phyloP scores from a whole-genome alignment of 2,797 vertebrate species.

The Psittacula derbiana region DNA sequence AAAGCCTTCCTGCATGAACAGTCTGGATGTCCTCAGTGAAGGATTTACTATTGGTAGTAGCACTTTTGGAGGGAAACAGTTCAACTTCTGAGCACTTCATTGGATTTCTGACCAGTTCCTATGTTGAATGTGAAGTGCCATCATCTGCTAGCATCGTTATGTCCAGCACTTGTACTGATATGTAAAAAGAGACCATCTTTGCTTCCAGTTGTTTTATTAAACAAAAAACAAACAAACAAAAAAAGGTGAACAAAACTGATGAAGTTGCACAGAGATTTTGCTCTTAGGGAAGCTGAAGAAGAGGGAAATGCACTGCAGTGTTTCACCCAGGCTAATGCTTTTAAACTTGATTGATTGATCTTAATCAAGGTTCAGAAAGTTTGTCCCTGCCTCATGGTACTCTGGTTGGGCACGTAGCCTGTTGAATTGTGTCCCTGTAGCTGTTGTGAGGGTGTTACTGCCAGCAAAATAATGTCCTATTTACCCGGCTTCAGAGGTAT shows the following conservation, averaged over 20 bases:
- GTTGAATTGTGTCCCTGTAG: neutral
- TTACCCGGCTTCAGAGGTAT: neutral
- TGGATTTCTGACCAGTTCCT: neutral
- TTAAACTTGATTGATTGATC: neutral
- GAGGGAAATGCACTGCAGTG: neutral
- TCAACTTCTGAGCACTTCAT: neutral
- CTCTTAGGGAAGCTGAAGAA: neutral
- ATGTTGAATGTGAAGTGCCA: rapidly evolving
- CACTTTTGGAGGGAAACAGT: rapidly evolving
- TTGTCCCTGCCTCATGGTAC: neutral
- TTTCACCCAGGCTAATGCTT: neutral
- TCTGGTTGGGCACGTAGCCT: neutral
- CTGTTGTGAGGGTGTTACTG: neutral
- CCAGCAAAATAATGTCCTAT: neutral
- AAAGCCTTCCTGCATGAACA: neutral
- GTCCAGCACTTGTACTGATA: neutral
- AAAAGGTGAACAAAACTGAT: neutral
- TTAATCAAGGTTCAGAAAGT: neutral
- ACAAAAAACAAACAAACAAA: neutral
- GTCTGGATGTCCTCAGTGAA: neutral
- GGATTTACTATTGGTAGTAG: rapidly evolving
- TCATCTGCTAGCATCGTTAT: neutral
- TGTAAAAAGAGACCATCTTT: neutral
- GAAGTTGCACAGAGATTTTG: neutral
- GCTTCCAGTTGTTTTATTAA: neutral